Evolutionary conservation across 2,797 vertebrate genomes (phyloP), one percentile per base, ranked within the genome.

Genomic region (Amazona ochrocephala): DNA sequence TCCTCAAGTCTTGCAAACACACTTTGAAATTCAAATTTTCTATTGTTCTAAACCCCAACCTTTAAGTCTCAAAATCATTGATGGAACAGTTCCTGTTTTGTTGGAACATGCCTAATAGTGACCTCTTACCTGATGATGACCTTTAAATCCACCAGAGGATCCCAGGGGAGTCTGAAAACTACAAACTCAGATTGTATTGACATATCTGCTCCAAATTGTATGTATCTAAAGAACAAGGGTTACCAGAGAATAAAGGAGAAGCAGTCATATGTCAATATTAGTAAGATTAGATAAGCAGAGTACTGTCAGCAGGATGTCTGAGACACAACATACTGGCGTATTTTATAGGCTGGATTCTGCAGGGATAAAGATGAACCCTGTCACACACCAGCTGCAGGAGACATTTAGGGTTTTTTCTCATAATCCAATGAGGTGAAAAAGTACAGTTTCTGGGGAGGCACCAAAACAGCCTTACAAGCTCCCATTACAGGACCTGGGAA

Each of bases 221-320:
- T 86, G 62, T 64, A 88, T 81, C 74, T 79, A n/a, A 73, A 93
- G 96, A 94, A 84, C 93, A 95, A 95, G 90, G 87, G 78, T 81
- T 94, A n/a, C 21, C 26, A 32, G 9, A 82, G 88, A 89, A 93
- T 58, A 89, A 96, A 94, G 58, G 61, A 84, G 75, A 80, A 84
- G 54, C 61, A 44, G 68, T 70, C 68, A 66, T 93, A 87, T 94
- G 94, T 97, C 94, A 96, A 91, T 92, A 95, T 87, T 89, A 78
- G 89, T 60, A 50, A 1, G 73, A 75, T 87, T 91, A 97, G 94
- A 94, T 96, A 95, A 94, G 75, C 1, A 1, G 29, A 58, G 75
- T 78, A 19, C 50, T 85, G 79, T 84, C 91, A 95, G 91, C 95
- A 91, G 92, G 94, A 87, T 8, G 17, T 50, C 78, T 56, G 70